Evolutionary conservation across 2,888 invertebrate species (phyloP), one percentile per base, ranked within the genome.

Genomic region (Limnephilus auricula): DNA sequence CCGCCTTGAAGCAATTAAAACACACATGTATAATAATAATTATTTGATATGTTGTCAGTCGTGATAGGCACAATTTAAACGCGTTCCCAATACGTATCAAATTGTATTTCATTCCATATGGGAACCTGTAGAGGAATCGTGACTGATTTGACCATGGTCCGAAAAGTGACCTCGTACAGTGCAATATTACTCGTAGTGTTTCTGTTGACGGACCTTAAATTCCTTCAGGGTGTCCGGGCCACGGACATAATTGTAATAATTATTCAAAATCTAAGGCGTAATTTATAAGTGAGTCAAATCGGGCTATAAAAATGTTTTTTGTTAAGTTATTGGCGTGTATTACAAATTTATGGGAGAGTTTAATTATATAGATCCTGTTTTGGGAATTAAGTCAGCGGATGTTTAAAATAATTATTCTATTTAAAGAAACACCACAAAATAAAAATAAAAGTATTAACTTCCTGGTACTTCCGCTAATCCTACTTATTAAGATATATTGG

Each of bases 81-180:
- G 25, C 34, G 82, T 82, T 82, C 82, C 15, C 82, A 31, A 82
- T 82, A 25, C 82, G 82, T 34, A 82, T 18, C 34, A 32, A 2
- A 31, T 9, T 32, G 18, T 80, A 34, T 18, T 18, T 82, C n/a
- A 37, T 84, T 84, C 25, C n/a, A 37, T n/a, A 84, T n/a, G 37
- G 25, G 84, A 37, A 87, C 87, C 65, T 87, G 87, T 87, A 25
- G 32, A 10, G 37, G 12, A 34, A n/a, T 92, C 92, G 92, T 92
- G 92, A 92, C 89, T 13, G n/a, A 78, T 79, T n/a, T 79, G 92
- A 89, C 92, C 92, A 92, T 92, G 92, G 90, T 79, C 50, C 79
- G 89, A 65, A 45, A 65, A 5, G 65, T 65, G 65, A 92, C 92
- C 92, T 92, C 90, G 90, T 13, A 89, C 79, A 37, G 37, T 37